Evolutionary conservation across 1,140 invertebrate genomes (phyloP).

Genomic region (Hylaeus anthracinus): DNA sequence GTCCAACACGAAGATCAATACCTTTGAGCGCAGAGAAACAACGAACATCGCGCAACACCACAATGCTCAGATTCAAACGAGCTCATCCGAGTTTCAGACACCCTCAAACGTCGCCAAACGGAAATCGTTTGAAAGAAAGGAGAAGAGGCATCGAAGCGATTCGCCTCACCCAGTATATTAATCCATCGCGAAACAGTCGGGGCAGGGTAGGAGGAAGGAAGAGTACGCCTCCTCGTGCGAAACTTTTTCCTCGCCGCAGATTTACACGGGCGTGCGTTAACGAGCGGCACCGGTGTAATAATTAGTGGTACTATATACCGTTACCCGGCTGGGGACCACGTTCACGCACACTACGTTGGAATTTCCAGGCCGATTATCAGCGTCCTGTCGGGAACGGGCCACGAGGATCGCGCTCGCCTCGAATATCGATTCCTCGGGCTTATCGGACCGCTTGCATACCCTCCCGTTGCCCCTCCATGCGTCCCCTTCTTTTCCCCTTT

Average conservation of each 20-base stretch:
- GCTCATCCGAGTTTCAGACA: no score
- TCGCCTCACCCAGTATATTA: constrained; percentile 31
- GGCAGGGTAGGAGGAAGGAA: background rate
- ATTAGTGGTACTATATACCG: constrained; percentile 51
- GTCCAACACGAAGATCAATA: no score
- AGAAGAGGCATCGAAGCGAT: background rate
- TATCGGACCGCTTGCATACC: constrained; percentile 55
- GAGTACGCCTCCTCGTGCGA: constrained; percentile 23
- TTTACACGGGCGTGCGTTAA: constrained; percentile 64
- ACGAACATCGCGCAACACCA: no score
- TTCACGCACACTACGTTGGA: constrained; percentile 13
- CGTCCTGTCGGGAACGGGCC: constrained; percentile 54
- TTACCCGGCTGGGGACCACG: constrained; percentile 23
- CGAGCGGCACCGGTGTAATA: constrained; percentile 63
- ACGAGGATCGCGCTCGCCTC: constrained; percentile 51
- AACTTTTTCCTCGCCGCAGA: constrained; percentile 37
- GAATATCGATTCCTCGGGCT: constrained; percentile 60
- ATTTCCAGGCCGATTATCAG: constrained; percentile 54
- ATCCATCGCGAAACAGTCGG: constrained; percentile 1
- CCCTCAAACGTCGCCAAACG: no score
- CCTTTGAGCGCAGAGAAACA: no score
- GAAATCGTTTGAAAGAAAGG: no score
- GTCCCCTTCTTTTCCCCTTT: background rate
- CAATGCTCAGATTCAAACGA: no score
- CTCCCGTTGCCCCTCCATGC: background rate